Conservation (phyloP, 1,140 invertebrate species). For the Trichonephila clavipes region DNA sequence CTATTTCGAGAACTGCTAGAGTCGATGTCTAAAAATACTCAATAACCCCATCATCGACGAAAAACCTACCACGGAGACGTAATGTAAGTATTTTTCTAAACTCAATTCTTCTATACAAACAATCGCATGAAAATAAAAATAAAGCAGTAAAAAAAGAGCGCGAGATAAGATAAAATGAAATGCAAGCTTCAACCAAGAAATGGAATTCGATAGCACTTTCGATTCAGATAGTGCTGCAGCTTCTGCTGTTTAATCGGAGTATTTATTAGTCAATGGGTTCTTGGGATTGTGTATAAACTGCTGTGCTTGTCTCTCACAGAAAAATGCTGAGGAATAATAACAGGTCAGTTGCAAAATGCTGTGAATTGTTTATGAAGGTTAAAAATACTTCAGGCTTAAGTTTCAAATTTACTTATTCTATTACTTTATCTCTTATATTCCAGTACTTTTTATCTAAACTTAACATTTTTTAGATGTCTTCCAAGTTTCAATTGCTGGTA, state of each 20-base stretch:
- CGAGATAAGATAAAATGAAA: background rate
- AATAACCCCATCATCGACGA: background rate
- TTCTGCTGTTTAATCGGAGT: background rate
- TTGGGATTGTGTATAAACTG: background rate
- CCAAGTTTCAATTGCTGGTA: no score
- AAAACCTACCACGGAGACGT: background rate
- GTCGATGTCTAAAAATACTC: background rate
- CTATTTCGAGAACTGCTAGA: no score
- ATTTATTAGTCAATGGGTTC: background rate
- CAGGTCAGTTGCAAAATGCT: background rate
- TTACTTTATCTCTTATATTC: no score
- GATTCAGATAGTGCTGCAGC: background rate
- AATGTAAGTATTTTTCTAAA: background rate
- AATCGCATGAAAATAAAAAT: conserved; percentile 21
- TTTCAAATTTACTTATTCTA: no score
- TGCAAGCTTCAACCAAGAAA: background rate
- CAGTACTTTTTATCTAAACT: no score
- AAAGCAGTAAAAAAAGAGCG: background rate
- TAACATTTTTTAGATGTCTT: no score
- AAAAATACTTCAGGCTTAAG: no score
- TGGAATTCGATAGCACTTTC: conserved; percentile 7
- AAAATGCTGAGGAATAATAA: background rate
- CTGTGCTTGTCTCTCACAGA: background rate
- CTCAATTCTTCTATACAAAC: background rate
- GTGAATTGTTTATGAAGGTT: no score